A percentile compares a stretch with the other conserved stretches of the same genome.
These are phyloP conservation scores for Alexandromys fortis DNA, from an alignment of 2,113 vertebrate species.

Conservation along the genomic window DNA sequence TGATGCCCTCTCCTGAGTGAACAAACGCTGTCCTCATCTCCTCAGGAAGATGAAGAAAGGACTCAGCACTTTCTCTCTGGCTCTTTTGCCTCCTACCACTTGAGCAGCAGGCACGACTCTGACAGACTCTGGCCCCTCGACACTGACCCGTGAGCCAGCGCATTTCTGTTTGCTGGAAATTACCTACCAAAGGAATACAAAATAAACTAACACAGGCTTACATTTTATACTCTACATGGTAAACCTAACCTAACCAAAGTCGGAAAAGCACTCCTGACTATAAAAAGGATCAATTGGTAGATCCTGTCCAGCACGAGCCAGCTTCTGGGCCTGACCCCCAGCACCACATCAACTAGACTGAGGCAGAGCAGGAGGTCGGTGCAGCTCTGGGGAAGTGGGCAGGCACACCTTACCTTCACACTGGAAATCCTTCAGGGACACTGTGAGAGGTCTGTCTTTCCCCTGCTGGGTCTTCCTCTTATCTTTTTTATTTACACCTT, in stretches of 20 bases:
- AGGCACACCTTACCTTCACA: conserved; percentile 87
- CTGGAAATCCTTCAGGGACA: conserved; percentile 95
- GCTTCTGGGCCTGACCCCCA: neutral
- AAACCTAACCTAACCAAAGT: conserved; percentile 15
- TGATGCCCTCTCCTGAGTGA: neutral
- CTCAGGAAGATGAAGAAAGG: neutral
- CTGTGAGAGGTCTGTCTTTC: conserved; percentile 93
- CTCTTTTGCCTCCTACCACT: neutral
- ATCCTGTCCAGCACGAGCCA: neutral
- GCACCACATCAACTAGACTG: neutral
- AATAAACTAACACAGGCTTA: neutral
- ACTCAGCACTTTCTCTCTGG: neutral
- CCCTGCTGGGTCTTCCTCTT: conserved; percentile 94
- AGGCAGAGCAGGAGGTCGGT: neutral
- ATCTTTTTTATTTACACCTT: conserved; percentile 92
- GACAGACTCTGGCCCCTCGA: neutral
- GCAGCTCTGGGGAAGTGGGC: conserved; percentile 13
- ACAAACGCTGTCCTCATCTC: neutral
- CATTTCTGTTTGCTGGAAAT: neutral
- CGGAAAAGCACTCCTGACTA: neutral
- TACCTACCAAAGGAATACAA: neutral
- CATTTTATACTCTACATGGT: neutral
- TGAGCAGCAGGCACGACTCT: neutral
- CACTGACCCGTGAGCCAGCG: neutral
- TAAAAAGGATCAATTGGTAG: neutral